Evolutionary conservation across 2,888 invertebrate genomes (phyloP).

Genomic region (Pherbina coryleti): DNA sequence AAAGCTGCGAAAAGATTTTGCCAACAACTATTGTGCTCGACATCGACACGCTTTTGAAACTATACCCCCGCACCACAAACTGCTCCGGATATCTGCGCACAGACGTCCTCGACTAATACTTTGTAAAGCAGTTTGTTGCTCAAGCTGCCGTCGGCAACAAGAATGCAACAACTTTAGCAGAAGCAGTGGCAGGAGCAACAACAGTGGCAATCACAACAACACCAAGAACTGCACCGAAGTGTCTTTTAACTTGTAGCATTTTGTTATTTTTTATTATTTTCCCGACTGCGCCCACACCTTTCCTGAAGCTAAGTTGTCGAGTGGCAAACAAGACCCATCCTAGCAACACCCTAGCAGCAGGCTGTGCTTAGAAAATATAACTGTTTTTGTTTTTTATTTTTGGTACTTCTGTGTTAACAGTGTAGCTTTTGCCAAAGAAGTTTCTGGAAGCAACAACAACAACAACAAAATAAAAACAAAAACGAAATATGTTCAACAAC

Average conservation of each 20-base stretch:
- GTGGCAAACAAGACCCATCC: too few species aligned
- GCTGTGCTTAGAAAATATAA: too few species aligned
- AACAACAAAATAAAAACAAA: not conserved
- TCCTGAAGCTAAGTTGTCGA: not conserved
- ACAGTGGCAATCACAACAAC: not conserved
- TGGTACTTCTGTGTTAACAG: too few species aligned
- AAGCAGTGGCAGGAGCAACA: not conserved
- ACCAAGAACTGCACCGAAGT: not conserved
- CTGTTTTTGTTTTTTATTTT: too few species aligned
- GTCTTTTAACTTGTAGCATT: not conserved
- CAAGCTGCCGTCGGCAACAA: not conserved
- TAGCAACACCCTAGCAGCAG: too few species aligned
- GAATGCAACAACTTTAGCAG: not conserved
- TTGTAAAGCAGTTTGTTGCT: conserved; percentile 2
- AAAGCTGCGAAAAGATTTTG: not conserved
- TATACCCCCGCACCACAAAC: too few species aligned
- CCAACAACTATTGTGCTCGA: not conserved
- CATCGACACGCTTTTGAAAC: too few species aligned
- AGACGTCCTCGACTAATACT: not conserved
- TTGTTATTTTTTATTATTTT: not conserved
- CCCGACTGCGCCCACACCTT: not conserved
- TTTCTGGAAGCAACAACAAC: conserved; percentile 2
- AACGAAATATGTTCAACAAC: not conserved
- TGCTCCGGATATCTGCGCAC: not conserved
- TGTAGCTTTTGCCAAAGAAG: not conserved